Base-by-base conservation (phyloP, 37 sponge, comb jelly and placozoan species). In the Chondrilla cf. caribensis region DNA sequence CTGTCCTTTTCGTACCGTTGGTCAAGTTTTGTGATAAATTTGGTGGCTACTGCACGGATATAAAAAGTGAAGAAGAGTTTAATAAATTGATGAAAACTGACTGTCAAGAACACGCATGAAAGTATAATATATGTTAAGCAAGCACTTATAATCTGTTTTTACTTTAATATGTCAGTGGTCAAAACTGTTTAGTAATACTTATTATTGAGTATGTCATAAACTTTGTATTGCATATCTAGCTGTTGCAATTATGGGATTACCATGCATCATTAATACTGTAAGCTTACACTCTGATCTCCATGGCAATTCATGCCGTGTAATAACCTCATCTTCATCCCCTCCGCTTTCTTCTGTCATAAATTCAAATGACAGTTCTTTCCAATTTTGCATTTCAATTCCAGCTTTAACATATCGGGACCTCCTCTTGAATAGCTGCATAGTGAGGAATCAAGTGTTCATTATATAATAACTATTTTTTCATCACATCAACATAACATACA, bases 261-360 rank as follows among this genome's bases (percentile, higher is more conserved):
- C 11, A 47, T 47, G 51, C 51, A 47, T 47, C 51, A 47, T 47
- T n/a, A n/a, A n/a, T n/a, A n/a, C n/a, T 47, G 51, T 47, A 47
- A 47, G 31, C 72, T 70, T 37, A 70, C 72, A 18, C 19, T 70
- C 40, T 38, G 72, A 70, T 37, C 72, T 70, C 72, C 72, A 70
- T 38, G 72, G 72, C 72, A 70, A 70, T 70, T 22, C 31, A 37
- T 70, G 72, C 31, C 72, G 29, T 31, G 72, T 70, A 38, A 70
- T 70, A 29, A 29, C 72, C 29, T 70, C 72, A 38, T 22, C 72
- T 18, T 29, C 29, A 18, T 70, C 72, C 72, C 72, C 72, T 70
- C 72, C 72, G 31, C 72, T 70, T 37, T 70, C 72, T 29, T 70
- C 72, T 37, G 72, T 70, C 72, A 70, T 70, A 70, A 38, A 37